Percentiles rank a stretch among this genome's conserved stretches.
Evolutionary conservation across 2,888 invertebrate species (phyloP).

Genomic region (Autographa pulchrina): DNA sequence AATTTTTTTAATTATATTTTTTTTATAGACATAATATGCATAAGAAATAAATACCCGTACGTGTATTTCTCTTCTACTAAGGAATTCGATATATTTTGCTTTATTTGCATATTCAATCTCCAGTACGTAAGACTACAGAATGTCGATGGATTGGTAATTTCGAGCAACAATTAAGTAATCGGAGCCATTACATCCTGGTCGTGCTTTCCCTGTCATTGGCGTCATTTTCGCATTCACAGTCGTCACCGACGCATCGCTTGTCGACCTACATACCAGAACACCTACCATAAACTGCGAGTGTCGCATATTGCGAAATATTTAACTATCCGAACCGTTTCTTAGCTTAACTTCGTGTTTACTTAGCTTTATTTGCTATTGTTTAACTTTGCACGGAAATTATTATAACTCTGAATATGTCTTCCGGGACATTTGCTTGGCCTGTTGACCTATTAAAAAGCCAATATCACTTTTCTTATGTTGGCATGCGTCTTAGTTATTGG

Average conservation of each 20-base stretch:
- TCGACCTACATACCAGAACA: constrained; percentile 61
- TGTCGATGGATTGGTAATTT: constrained; percentile 42
- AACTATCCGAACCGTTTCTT: constrained; percentile 40
- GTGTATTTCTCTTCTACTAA: too few relatives aligned
- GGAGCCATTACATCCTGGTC: constrained; percentile 57
- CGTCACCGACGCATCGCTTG: constrained; percentile 59
- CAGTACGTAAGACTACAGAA: constrained; percentile 22
- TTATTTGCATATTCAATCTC: background rate
- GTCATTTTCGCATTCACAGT: constrained; percentile 61
- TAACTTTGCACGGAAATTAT: background rate
- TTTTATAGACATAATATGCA: too few relatives aligned
- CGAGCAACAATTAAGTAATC: constrained; percentile 54
- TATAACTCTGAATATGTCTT: background rate
- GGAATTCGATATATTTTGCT: too few relatives aligned
- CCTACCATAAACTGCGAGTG: constrained; percentile 57
- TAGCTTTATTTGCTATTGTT: constrained; percentile 12
- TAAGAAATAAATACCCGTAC: too few relatives aligned
- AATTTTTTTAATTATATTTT: too few relatives aligned
- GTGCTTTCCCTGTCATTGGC: constrained; percentile 63
- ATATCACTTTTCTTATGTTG: constrained; percentile 10
- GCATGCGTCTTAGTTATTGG: constrained; percentile 8
- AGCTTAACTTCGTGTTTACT: constrained; percentile 29
- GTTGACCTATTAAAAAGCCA: background rate
- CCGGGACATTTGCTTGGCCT: background rate
- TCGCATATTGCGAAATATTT: constrained; percentile 56